Evolutionary conservation across 2,888 invertebrate genomes (phyloP).

Genomic region (Entomobrya multifasciata): DNA sequence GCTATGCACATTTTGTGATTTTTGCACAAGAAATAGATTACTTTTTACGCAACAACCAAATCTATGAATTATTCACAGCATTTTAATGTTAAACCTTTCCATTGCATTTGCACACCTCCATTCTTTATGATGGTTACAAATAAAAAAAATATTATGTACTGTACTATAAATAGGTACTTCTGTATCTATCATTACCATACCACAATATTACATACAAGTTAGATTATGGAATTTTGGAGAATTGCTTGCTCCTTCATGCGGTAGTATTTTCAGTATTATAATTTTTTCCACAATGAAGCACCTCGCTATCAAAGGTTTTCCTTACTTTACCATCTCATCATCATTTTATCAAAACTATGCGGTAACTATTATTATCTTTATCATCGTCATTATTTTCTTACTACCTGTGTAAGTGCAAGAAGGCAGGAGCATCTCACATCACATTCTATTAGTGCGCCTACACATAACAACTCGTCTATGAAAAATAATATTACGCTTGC

Average conservation of each 20-base stretch:
- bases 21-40: too few relatives aligned
- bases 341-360: background rate
- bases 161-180: background rate
- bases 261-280: background rate
- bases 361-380: constrained; percentile 26
- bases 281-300: background rate
- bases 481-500: background rate
- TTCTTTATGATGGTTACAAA: too few relatives aligned
- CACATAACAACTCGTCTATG: background rate
- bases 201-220: background rate
- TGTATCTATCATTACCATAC: too few relatives aligned
- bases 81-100: too few relatives aligned
- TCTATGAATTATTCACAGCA: too few relatives aligned
- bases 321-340: background rate
- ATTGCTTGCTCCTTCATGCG: background rate
- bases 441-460: background rate
- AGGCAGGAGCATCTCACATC: background rate
- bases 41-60: too few relatives aligned
- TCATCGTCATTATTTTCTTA: background rate
- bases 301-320: background rate
- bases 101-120: too few relatives aligned
- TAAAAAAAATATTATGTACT: too few relatives aligned
- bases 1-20: too few relatives aligned
- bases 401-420: too few relatives aligned
- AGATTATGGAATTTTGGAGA: constrained; percentile 21